These are phyloP conservation scores for Podocnemis expansa DNA, from an alignment of 2,113 vertebrate species.

Conservation along the genomic window DNA sequence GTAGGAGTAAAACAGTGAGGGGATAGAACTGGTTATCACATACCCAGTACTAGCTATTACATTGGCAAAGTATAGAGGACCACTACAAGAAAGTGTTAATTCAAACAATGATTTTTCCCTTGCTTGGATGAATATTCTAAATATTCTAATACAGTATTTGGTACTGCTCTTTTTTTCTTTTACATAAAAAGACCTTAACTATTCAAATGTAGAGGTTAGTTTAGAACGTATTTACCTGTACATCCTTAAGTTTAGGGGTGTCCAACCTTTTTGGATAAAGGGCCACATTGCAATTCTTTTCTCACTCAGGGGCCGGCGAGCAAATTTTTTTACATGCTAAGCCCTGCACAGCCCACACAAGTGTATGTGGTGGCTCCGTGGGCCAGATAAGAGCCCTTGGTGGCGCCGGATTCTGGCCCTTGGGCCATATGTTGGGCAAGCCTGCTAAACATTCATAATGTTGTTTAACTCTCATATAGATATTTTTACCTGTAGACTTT, in stretches of 20 bases:
- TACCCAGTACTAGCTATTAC: slow-evolving; percentile 10
- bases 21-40: slow-evolving; percentile 12
- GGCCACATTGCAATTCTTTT: too few species aligned
- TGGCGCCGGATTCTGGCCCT: too few species aligned
- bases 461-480: not conserved
- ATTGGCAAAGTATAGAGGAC: slow-evolving; percentile 32
- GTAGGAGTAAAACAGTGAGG: not conserved
- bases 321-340: too few species aligned
- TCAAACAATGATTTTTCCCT: slow-evolving; percentile 24
- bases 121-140: slow-evolving; percentile 17
- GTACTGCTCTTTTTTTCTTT: slow-evolving; percentile 12
- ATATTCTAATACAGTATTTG: not conserved
- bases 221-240: slow-evolving; percentile 1
- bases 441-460: not conserved
- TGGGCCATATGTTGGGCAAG: too few species aligned
- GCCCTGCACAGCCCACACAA: too few species aligned
- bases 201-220: not conserved
- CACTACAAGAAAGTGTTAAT: slow-evolving; percentile 33
- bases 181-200: slow-evolving; percentile 3
- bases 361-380: too few species aligned
- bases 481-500: slow-evolving; percentile 17
- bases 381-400: too few species aligned
- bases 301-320: too few species aligned
- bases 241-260: not conserved
- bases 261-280: too few species aligned